Evolutionary conservation across 2,797 vertebrate species (phyloP).

Genomic region (Macropus fuliginosus): DNA sequence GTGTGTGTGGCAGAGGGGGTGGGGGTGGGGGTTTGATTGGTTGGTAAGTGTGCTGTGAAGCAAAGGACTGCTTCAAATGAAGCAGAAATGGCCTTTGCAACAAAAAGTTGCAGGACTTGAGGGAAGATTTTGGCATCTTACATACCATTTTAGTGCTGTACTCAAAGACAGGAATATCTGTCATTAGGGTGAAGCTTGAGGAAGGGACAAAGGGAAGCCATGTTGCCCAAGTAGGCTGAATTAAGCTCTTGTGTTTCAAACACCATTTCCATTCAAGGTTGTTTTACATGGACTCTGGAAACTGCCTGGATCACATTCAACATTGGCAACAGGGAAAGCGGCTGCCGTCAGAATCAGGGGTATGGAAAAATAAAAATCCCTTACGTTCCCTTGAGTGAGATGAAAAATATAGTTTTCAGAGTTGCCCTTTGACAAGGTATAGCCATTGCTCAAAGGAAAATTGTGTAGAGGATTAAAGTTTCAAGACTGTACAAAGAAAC

Average conservation of each 20-base stretch:
- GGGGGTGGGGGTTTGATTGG: background rate
- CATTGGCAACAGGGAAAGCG: background rate
- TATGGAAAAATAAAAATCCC: constrained; percentile 1
- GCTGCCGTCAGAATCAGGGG: background rate
- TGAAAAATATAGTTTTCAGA: background rate
- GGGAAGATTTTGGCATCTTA: background rate
- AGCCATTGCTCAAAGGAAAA: background rate
- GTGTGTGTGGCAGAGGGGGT: background rate
- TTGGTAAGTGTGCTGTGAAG: background rate
- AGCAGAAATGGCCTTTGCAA: background rate
- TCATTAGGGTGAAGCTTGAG: background rate
- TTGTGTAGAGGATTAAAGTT: background rate
- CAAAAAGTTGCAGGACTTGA: background rate
- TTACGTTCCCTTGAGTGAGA: background rate
- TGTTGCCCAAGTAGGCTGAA: background rate
- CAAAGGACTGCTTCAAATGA: background rate
- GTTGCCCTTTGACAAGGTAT: background rate
- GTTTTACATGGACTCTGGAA: background rate
- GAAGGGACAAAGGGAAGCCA: background rate
- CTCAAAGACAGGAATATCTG: background rate
- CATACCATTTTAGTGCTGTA: background rate
- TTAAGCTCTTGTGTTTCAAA: background rate
- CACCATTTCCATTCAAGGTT: background rate
- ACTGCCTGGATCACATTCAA: background rate
- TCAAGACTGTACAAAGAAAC: background rate